Evolutionary conservation across 2,888 invertebrate species (phyloP).

Genomic region (Malthinus flaveolus): DNA sequence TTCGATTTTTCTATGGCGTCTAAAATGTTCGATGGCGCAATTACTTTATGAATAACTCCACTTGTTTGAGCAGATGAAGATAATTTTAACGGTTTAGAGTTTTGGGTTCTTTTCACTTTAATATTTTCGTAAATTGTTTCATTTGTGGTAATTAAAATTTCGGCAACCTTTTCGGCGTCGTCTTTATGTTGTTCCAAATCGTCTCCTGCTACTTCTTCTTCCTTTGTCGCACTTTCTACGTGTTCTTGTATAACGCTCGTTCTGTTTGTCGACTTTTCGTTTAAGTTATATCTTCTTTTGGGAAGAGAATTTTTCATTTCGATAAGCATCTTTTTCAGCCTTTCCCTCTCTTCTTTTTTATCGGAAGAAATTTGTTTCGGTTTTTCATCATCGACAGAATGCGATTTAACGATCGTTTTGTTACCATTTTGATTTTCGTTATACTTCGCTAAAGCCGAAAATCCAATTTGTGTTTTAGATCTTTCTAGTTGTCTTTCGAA

Average conservation of each 20-base stretch:
- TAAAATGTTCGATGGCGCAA: slow-evolving; percentile 30
- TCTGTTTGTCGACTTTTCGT: slow-evolving; percentile 43
- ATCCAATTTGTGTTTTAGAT: slow-evolving; percentile 53
- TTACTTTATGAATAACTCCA: slow-evolving; percentile 55
- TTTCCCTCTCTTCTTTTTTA: slow-evolving; percentile 60
- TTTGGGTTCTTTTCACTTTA: slow-evolving; percentile 50
- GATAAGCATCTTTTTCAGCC: slow-evolving; percentile 71
- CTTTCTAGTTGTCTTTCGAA: slow-evolving; percentile 46
- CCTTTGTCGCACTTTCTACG: slow-evolving; percentile 37
- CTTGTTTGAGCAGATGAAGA: slow-evolving; percentile 64
- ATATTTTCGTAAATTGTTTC: slow-evolving; percentile 55
- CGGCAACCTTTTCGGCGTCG: slow-evolving; percentile 31
- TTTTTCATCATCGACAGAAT: slow-evolving; percentile 35
- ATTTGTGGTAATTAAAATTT: slow-evolving; percentile 50
- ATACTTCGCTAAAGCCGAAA: slow-evolving; percentile 48
- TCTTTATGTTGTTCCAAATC: background rate
- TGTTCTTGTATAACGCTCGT: slow-evolving; percentile 49
- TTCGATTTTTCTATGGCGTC: slow-evolving; percentile 42
- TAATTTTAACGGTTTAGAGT: slow-evolving; percentile 56
- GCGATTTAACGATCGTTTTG: slow-evolving; percentile 36
- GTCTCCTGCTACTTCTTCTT: slow-evolving; percentile 4
- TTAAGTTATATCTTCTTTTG: slow-evolving; percentile 54
- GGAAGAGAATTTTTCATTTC: slow-evolving; percentile 78
- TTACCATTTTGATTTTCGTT: slow-evolving; percentile 38
- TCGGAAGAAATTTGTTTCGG: slow-evolving; percentile 47